phyloP scores from a whole-genome alignment of 2,888 invertebrate species.

The Melanostoma scalare region DNA sequence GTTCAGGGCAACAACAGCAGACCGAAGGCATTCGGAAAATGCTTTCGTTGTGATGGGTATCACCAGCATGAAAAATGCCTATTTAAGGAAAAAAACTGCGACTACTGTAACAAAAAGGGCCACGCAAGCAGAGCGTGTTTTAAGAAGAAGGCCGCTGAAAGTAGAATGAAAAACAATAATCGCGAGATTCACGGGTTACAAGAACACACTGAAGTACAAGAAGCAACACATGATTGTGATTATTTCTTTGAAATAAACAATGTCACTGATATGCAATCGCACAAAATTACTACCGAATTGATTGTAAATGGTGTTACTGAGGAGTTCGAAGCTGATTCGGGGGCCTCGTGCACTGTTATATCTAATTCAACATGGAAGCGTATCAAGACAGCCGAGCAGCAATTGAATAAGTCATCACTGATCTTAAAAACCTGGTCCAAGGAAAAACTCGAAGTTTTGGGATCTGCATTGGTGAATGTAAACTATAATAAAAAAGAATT shows the following conservation, averaged over 20 bases:
- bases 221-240: background rate
- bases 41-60: slow-evolving; percentile 34
- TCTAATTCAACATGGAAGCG: slow-evolving; percentile 10
- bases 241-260: slow-evolving; percentile 22
- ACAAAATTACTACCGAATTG: slow-evolving; percentile 20
- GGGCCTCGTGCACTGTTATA: slow-evolving; percentile 8
- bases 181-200: slow-evolving; percentile 4
- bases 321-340: slow-evolving; percentile 11
- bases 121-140: slow-evolving; percentile 22
- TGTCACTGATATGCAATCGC: background rate
- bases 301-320: slow-evolving; percentile 8
- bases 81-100: slow-evolving; percentile 29
- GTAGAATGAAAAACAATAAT: background rate
- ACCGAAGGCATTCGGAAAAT: slow-evolving; percentile 4
- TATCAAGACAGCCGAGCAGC: background rate
- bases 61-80: slow-evolving; percentile 28
- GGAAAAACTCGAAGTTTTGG: slow-evolving; percentile 4
- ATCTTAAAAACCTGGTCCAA: slow-evolving; percentile 24
- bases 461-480: background rate
- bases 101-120: slow-evolving; percentile 13
- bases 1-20: background rate
- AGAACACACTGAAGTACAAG: background rate
- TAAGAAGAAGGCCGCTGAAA: slow-evolving; percentile 13
- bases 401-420: slow-evolving; percentile 7
- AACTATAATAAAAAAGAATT: slow-evolving; percentile 1